Conservation (phyloP, 1,140 invertebrate species). For the Halyomorpha halys region DNA sequence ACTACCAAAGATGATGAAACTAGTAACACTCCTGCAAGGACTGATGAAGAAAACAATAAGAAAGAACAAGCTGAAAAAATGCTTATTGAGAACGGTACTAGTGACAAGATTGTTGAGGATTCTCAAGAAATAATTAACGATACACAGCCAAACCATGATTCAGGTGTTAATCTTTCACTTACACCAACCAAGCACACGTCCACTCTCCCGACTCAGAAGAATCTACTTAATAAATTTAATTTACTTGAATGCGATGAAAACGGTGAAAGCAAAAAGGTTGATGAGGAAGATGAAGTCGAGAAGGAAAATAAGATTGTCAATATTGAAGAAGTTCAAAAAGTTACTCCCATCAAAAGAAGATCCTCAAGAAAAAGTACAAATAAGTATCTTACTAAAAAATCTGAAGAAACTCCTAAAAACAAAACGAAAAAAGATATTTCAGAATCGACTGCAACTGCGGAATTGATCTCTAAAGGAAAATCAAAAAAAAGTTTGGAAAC, state of each 20-base stretch:
- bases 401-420: background rate
- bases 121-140: constrained; percentile 14
- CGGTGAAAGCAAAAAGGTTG: background rate
- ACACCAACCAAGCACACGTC: background rate
- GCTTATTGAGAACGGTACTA: background rate
- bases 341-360: background rate
- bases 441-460: too few species aligned
- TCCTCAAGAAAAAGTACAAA: constrained; percentile 1
- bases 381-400: constrained; percentile 4
- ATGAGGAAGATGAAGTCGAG: constrained; percentile 1
- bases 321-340: background rate
- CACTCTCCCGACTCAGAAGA: background rate
- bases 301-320: constrained; percentile 11
- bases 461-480: too few species aligned
- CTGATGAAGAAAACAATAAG: too few species aligned
- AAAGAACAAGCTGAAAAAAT: background rate
- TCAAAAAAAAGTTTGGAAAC: too few species aligned
- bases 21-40: too few species aligned
- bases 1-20: too few species aligned
- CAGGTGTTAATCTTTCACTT: background rate
- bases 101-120: background rate
- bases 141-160: background rate
- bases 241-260: background rate
- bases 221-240: background rate
- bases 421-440: background rate